phyloP scores from a whole-genome alignment of 2,888 invertebrate species.

The Matsumyia berberina region DNA sequence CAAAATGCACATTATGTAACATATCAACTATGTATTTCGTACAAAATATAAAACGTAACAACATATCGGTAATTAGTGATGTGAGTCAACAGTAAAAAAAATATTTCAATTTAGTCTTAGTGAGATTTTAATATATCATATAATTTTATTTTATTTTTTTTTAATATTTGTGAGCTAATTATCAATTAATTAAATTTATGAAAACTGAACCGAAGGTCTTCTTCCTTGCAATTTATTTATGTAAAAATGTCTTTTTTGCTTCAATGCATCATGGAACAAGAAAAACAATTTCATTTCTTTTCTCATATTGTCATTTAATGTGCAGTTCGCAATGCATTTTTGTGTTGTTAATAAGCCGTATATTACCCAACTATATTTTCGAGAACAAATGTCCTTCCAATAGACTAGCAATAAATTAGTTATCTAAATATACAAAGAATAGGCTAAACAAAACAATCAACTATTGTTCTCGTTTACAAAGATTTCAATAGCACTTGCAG shows the following conservation, averaged over 20 bases:
- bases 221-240: constrained; percentile 43
- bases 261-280: constrained; percentile 47
- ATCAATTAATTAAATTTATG: constrained; percentile 31
- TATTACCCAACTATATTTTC: constrained; percentile 45
- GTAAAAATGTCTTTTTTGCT: constrained; percentile 69
- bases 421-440: constrained; percentile 53
- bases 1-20: constrained; percentile 66
- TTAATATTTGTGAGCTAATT: constrained; percentile 28
- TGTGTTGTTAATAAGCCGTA: constrained; percentile 50
- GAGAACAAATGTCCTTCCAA: constrained; percentile 59
- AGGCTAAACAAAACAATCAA: constrained; percentile 75
- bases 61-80: constrained; percentile 69
- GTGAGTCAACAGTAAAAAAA: constrained; percentile 67
- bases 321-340: constrained; percentile 46
- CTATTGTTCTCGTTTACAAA: constrained; percentile 79
- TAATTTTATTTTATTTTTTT: background rate
- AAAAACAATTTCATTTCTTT: constrained; percentile 12
- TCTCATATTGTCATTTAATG: constrained; percentile 62
- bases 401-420: constrained; percentile 71
- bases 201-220: constrained; percentile 33
- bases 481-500: constrained; percentile 75
- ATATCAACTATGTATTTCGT: constrained; percentile 67
- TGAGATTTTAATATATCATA: constrained; percentile 54
- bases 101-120: constrained; percentile 67
- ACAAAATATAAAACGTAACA: constrained; percentile 75